Percentiles rank a stretch among this genome's conserved stretches.
These are phyloP conservation scores for Perizoma affinitatum DNA, from an alignment of 2,888 invertebrate genomes.

Conservation along the genomic window DNA sequence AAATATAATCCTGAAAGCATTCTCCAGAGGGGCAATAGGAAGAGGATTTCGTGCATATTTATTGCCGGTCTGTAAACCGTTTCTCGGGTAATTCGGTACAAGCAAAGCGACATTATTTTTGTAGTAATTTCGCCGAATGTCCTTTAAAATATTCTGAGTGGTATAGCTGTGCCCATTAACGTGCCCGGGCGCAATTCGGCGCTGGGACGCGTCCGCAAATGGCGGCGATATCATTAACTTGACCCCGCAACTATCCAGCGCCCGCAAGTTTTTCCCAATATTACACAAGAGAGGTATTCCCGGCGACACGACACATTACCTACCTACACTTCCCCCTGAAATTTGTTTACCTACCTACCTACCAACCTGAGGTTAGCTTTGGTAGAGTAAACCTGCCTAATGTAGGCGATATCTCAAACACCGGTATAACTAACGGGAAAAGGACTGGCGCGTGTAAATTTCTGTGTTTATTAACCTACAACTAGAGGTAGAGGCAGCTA, in stretches of 20 bases:
- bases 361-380: not conserved
- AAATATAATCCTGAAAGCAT: conserved; percentile 73
- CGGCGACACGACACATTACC: conserved; percentile 51
- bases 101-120: conserved; percentile 83
- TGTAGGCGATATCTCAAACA: conserved; percentile 36
- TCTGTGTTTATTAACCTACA: not conserved
- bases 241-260: conserved; percentile 78
- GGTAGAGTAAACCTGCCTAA: conserved; percentile 18
- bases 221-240: conserved; percentile 83
- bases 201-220: conserved; percentile 79
- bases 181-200: conserved; percentile 79
- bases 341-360: conserved; percentile 51
- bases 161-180: conserved; percentile 80
- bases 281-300: conserved; percentile 73
- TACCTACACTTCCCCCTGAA: conserved; percentile 47
- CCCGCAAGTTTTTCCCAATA: conserved; percentile 80
- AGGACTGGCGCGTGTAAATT: not conserved
- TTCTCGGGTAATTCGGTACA: conserved; percentile 81
- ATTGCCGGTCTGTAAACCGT: conserved; percentile 79
- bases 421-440: conserved; percentile 21
- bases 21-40: conserved; percentile 75
- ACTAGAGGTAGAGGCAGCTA: not conserved
- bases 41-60: conserved; percentile 79
- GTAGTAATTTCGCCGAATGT: conserved; percentile 83
- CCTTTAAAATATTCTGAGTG: conserved; percentile 83